phyloP scores from a whole-genome alignment of 2,797 vertebrate genomes.

The Thripadectes ignobilis region DNA sequence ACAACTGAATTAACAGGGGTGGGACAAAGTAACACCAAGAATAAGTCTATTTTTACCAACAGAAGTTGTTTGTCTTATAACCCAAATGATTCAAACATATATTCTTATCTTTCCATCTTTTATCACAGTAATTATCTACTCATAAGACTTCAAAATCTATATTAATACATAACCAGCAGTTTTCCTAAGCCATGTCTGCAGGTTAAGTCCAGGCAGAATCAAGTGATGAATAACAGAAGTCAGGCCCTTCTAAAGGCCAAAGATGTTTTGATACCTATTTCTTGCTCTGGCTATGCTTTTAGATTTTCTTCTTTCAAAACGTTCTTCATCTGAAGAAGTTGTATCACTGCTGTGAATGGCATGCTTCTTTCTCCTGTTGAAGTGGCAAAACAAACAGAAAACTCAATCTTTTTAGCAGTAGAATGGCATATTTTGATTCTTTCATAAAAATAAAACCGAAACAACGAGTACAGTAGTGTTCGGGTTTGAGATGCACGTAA shows the following conservation, averaged over 20 bases:
- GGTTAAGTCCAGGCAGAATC: background rate
- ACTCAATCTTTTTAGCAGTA: background rate
- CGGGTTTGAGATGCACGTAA: background rate
- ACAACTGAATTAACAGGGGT: background rate
- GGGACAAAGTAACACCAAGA: background rate
- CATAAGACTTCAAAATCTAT: background rate
- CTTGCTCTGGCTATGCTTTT: slow-evolving; percentile 98
- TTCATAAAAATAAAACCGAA: background rate
- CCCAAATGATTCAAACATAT: background rate
- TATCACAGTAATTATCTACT: background rate
- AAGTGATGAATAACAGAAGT: background rate
- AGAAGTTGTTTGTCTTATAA: background rate
- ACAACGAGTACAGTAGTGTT: background rate
- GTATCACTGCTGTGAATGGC: slow-evolving; percentile 99
- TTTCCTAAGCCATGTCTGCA: background rate
- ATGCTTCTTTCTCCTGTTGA: slow-evolving; percentile 93
- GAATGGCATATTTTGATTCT: background rate
- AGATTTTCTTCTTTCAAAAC: slow-evolving; percentile 96
- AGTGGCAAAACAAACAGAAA: slow-evolving; percentile 25
- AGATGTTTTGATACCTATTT: slow-evolving; percentile 83
- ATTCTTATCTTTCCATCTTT: background rate
- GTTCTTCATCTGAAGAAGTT: slow-evolving; percentile 97
- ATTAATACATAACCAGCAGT: background rate
- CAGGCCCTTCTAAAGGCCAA: background rate
- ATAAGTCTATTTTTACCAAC: background rate